Evolutionary conservation across 2,113 vertebrate genomes (phyloP).

Genomic region (Daphoenositta chrysoptera): DNA sequence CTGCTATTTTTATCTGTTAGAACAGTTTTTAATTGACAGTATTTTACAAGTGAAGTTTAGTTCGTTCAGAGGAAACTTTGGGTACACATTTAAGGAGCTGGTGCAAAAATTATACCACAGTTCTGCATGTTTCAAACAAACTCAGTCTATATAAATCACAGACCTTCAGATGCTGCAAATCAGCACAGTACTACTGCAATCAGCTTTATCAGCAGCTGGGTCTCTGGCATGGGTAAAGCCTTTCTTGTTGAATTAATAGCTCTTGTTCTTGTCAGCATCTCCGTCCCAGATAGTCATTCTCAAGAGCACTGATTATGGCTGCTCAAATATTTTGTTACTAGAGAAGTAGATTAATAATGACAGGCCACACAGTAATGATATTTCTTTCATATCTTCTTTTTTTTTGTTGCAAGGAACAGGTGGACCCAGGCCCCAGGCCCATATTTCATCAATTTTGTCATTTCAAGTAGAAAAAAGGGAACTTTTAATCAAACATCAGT

Average conservation of each 20-base stretch:
- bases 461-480: background rate
- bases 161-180: background rate
- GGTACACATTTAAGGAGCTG: background rate
- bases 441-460: background rate
- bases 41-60: background rate
- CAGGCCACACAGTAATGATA: background rate
- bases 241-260: background rate
- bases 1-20: background rate
- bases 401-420: background rate
- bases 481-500: background rate
- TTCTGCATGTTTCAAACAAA: background rate
- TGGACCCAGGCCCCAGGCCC: background rate
- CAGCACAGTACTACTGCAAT: background rate
- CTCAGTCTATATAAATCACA: background rate
- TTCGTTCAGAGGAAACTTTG: background rate
- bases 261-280: background rate
- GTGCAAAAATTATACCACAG: background rate
- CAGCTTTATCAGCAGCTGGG: background rate
- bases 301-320: background rate
- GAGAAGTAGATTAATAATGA: background rate
- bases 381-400: background rate
- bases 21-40: background rate
- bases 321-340: background rate
- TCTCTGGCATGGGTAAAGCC: background rate
- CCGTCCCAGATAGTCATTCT: background rate